Conservation (phyloP, 1,140 invertebrate species). For the Ceratosolen solmsi region DNA sequence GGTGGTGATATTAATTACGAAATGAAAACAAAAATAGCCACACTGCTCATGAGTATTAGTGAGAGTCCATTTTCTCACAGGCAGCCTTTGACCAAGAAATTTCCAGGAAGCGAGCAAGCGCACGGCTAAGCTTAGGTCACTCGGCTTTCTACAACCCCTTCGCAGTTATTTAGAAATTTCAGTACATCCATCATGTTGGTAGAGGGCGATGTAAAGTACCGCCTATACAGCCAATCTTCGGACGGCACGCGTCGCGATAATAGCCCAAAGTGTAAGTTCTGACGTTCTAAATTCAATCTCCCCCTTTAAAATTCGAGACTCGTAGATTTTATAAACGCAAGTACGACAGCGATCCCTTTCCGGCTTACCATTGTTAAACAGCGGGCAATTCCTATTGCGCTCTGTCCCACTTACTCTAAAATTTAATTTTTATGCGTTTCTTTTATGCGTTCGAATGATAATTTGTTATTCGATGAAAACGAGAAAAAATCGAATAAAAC, state of each 20-base stretch:
- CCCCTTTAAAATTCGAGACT: neutral
- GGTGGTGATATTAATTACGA: too few relatives aligned
- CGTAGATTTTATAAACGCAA: constrained; percentile 13
- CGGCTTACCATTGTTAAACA: neutral
- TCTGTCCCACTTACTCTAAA: constrained; percentile 1
- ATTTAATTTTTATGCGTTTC: too few relatives aligned
- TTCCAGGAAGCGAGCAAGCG: neutral
- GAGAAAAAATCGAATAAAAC: too few relatives aligned
- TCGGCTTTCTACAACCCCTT: constrained; percentile 7
- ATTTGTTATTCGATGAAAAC: too few relatives aligned
- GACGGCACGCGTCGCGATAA: constrained; percentile 31
- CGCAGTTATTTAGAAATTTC: neutral
- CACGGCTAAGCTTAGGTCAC: too few relatives aligned
- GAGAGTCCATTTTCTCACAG: constrained; percentile 28
- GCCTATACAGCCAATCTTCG: constrained; percentile 4
- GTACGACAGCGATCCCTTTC: constrained; percentile 9
- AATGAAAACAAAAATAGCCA: too few relatives aligned
- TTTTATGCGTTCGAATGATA: too few relatives aligned
- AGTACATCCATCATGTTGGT: constrained; percentile 37
- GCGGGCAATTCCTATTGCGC: constrained; percentile 29
- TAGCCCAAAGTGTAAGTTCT: neutral
- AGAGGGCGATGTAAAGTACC: neutral
- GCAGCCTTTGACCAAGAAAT: neutral
- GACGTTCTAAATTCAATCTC: neutral
- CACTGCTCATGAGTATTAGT: neutral